Percentiles rank a stretch among this genome's conserved stretches.
Conservation (phyloP, 2,797 vertebrate genomes). For the Onychomys torridus region DNA sequence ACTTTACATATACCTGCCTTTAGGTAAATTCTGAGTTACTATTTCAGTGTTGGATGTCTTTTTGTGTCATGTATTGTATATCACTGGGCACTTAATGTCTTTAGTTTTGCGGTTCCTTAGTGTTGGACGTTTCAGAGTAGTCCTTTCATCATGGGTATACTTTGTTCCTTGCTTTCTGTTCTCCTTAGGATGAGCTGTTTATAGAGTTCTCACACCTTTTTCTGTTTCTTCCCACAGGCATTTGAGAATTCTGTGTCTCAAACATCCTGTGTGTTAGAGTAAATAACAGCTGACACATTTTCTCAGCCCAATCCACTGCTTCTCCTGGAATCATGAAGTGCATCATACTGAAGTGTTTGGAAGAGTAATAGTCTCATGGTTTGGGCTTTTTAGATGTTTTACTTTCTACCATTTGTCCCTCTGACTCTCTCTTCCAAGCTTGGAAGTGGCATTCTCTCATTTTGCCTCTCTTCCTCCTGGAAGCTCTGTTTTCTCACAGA, state of each 20-base stretch:
- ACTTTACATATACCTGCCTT: neutral
- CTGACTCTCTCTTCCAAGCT: neutral
- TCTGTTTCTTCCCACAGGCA: neutral
- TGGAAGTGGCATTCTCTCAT: neutral
- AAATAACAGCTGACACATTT: neutral
- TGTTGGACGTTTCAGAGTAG: neutral
- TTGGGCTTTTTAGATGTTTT: neutral
- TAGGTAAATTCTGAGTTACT: neutral
- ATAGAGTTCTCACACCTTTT: no score
- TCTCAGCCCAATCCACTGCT: neutral
- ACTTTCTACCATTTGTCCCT: neutral
- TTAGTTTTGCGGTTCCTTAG: neutral
- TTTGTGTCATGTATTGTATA: neutral
- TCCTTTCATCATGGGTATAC: neutral
- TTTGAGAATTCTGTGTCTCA: neutral
- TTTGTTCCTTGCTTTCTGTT: neutral
- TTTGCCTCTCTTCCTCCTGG: neutral
- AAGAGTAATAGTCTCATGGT: neutral
- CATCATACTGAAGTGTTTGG: neutral
- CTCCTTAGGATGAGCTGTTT: neutral
- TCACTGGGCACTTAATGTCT: no score
- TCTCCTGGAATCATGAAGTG: neutral
- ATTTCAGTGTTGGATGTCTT: neutral
- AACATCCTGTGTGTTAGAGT: neutral
- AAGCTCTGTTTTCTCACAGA: neutral